A percentile compares a stretch with the other conserved stretches of the same genome.
phyloP scores from a whole-genome alignment of 2,113 vertebrate genomes.

The Gadus chalcogrammus region DNA sequence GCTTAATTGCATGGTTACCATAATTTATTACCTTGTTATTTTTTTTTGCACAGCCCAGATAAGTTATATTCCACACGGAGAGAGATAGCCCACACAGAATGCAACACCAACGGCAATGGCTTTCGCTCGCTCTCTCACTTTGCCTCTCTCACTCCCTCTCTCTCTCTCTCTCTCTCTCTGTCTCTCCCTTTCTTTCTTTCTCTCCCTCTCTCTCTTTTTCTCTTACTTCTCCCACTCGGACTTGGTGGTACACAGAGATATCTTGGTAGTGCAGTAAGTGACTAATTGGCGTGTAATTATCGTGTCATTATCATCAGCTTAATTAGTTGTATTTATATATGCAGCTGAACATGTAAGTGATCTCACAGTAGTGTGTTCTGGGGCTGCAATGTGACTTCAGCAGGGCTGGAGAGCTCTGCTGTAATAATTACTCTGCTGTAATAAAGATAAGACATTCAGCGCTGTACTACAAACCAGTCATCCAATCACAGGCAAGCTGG shows the following conservation, averaged over 20 bases:
- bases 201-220: too few species aligned
- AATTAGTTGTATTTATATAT: conserved; percentile 66
- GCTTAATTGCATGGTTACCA: conserved; percentile 67
- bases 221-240: not conserved
- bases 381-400: conserved; percentile 28
- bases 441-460: conserved; percentile 37
- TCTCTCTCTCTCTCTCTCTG: not conserved
- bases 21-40: conserved; percentile 73
- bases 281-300: conserved; percentile 55
- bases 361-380: conserved; percentile 16
- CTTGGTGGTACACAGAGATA: conserved; percentile 37
- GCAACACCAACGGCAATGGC: conserved; percentile 39
- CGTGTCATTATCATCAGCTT: conserved; percentile 49
- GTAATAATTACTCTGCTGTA: conserved; percentile 23
- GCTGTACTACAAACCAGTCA: too few species aligned
- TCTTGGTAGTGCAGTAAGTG: conserved; percentile 37
- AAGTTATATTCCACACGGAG: conserved; percentile 47
- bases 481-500: too few species aligned
- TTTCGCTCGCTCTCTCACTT: conserved; percentile 10
- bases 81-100: conserved; percentile 58
- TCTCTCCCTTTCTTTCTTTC: too few species aligned
- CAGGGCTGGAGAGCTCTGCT: conserved; percentile 4
- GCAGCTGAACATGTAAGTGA: conserved; percentile 29
- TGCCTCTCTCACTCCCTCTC: conserved; percentile 9
- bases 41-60: conserved; percentile 52